Conservation (phyloP, 2,797 vertebrate species). For the Coreius guichenoti region DNA sequence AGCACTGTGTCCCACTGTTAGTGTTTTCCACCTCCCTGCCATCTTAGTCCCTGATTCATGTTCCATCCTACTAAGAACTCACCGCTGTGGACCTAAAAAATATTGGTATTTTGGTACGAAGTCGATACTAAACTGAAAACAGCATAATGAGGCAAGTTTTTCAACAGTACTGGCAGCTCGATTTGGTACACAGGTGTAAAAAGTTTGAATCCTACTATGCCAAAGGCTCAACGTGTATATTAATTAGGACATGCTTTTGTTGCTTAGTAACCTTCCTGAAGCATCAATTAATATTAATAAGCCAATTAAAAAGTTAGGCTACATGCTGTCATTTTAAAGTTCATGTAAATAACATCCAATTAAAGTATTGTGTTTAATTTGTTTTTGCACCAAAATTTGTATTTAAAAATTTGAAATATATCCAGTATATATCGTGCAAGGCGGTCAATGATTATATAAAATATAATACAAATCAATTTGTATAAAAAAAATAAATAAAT, state of each 20-base stretch:
- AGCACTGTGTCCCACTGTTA: conserved; percentile 14
- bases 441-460: too few relatives aligned
- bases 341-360: not conserved
- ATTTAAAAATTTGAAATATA: not conserved
- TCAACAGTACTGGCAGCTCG: not conserved
- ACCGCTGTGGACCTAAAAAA: not conserved
- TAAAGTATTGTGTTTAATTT: not conserved
- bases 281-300: conserved; percentile 4
- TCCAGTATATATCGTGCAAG: too few relatives aligned
- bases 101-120: not conserved
- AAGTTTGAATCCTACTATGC: not conserved
- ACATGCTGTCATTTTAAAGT: not conserved
- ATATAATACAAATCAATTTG: too few relatives aligned
- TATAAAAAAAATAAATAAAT: too few relatives aligned
- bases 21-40: conserved; percentile 8
- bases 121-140: conserved; percentile 33
- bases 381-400: not conserved
- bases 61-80: conserved; percentile 8
- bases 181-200: not conserved
- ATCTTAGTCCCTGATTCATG: conserved; percentile 21
- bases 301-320: not conserved
- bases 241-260: not conserved
- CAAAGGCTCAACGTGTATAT: not conserved
- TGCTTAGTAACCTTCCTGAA: not conserved
- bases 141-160: conserved; percentile 3